These are phyloP conservation scores for Cydia fagiglandana DNA, from an alignment of 1,140 invertebrate species.

Conservation along the genomic window DNA sequence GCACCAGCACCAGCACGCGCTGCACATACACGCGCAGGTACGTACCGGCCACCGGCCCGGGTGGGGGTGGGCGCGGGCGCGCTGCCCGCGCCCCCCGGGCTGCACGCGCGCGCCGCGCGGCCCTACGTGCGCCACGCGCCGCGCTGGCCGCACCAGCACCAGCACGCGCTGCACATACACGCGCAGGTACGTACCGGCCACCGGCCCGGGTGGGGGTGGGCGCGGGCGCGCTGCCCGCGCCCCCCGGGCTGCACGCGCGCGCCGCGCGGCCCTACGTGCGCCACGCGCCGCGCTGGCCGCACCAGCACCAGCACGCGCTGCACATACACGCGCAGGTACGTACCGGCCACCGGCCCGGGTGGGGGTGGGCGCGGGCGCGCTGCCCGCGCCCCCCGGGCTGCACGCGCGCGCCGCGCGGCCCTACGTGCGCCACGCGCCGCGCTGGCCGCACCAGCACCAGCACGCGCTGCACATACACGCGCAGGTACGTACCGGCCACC, in stretches of 20 bases:
- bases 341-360: no score
- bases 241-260: constrained; percentile 48
- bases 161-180: constrained; percentile 56
- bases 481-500: no score
- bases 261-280: constrained; percentile 61
- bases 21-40: constrained; percentile 50
- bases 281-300: constrained; percentile 61
- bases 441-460: constrained; percentile 57
- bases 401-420: constrained; percentile 55
- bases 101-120: constrained; percentile 52
- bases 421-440: constrained; percentile 61
- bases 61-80: constrained; percentile 46
- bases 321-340: constrained; percentile 49
- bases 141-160: constrained; percentile 56
- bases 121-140: constrained; percentile 64
- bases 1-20: constrained; percentile 48
- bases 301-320: constrained; percentile 48
- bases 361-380: constrained; percentile 46
- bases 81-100: constrained; percentile 43
- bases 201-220: constrained; percentile 45
- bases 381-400: constrained; percentile 43
- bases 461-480: constrained; percentile 56
- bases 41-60: no score
- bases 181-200: constrained; percentile 34
- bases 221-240: constrained; percentile 44